Evolutionary conservation across 2,888 invertebrate species (phyloP).

Genomic region (Habrosyne pyritoides): DNA sequence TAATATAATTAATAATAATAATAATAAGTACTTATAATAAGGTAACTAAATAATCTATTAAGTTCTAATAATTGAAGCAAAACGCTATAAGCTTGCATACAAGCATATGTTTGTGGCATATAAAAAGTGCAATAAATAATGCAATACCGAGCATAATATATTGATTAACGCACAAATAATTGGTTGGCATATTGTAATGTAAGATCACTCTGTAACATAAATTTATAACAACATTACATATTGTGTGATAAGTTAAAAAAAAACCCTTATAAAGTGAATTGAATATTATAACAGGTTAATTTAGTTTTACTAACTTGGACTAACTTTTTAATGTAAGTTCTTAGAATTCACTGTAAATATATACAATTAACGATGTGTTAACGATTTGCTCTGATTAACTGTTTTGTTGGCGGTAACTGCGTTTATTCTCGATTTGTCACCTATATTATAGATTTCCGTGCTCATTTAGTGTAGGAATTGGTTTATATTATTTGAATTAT

Average conservation of each 20-base stretch:
- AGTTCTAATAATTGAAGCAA: no score
- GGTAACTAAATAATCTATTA: no score
- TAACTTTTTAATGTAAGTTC: constrained; percentile 43
- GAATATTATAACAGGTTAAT: constrained; percentile 32
- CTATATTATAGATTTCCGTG: not conserved
- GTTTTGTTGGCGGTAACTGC: constrained; percentile 12
- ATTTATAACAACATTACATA: constrained; percentile 27
- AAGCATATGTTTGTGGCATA: no score
- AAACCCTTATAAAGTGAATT: constrained; percentile 27
- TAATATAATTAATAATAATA: no score
- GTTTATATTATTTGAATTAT: no score
- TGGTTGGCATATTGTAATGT: not conserved
- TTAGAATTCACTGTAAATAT: constrained; percentile 63
- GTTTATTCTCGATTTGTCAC: not conserved
- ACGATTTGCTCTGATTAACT: constrained; percentile 30
- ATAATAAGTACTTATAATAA: no score
- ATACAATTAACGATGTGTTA: constrained; percentile 48
- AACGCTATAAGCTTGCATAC: no score
- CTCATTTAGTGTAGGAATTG: not conserved
- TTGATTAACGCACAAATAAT: not conserved
- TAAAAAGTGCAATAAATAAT: no score
- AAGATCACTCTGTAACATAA: constrained; percentile 2
- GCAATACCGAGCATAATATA: not conserved
- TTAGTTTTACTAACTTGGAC: constrained; percentile 47
- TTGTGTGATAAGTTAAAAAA: constrained; percentile 19